A percentile compares a stretch with the other conserved stretches of the same genome.
These are phyloP conservation scores for Drosophila borealis DNA, from an alignment of 2,888 invertebrate genomes.

Conservation along the genomic window DNA sequence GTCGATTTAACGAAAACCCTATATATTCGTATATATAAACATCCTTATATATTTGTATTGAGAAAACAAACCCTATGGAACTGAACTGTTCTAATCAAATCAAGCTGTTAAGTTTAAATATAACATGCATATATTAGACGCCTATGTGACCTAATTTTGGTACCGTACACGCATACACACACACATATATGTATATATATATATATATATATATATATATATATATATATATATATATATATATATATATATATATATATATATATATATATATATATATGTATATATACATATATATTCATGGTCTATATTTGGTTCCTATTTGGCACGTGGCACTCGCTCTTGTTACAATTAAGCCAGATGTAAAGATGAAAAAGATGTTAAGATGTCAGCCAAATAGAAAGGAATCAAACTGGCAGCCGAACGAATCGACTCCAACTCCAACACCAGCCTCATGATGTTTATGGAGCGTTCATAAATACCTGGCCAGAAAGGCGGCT, in stretches of 20 bases:
- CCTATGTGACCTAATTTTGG: neutral
- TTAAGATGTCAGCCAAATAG: constrained; percentile 42
- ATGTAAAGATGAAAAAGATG: constrained; percentile 61
- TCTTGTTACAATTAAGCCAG: constrained; percentile 58
- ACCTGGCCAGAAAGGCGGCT: constrained; percentile 51
- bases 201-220: neutral
- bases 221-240: neutral
- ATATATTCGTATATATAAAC: too few species aligned
- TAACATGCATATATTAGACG: neutral
- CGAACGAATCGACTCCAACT: constrained; percentile 4
- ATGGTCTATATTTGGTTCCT: neutral
- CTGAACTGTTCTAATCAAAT: too few species aligned
- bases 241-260: neutral
- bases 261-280: neutral
- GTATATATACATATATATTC: neutral
- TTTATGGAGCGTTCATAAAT: constrained; percentile 57
- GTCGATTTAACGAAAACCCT: too few species aligned
- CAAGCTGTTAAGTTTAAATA: too few species aligned
- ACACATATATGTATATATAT: neutral
- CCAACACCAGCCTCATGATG: constrained; percentile 13
- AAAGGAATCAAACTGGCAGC: constrained; percentile 33
- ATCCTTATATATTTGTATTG: too few species aligned
- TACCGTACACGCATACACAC: too few species aligned
- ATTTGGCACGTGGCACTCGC: constrained; percentile 34
- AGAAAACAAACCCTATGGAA: too few species aligned